Evolutionary conservation across 2,888 invertebrate species (phyloP), one percentile per base, ranked within the genome.

Genomic region (Drosophila recens): DNA sequence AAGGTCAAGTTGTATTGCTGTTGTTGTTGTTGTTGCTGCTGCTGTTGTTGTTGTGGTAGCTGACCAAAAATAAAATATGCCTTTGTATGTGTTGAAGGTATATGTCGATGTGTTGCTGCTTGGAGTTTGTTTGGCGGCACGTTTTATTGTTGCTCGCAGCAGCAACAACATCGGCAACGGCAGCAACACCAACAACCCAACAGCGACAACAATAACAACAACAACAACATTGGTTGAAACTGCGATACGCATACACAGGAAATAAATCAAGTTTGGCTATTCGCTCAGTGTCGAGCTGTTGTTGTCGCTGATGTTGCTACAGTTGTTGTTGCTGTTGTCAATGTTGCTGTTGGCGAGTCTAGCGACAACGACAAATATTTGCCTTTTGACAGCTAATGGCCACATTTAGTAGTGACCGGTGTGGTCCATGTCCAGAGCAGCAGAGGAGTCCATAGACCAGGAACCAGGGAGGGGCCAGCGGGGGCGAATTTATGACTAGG

Each of bases 221-320:
- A 38, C 61, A 52, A 48, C 46, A 65, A 51, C 36, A 65, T 43
- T 51, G 34, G 51, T 59, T 61, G 34, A 66, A 46, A 59, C 56
- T 53, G 42, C 43, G 38, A 52, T 45, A 54, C 45, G 58, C 56
- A 67, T 46, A 71, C 80, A 73, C 82, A 82, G 87, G 83, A 84
- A 84, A 84, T 85, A 84, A 84, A 84, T 84, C 83, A 84, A 84
- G 83, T 84, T 84, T 82, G 82, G 69, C 65, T 72, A 71, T 81
- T 81, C 84, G 71, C 64, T 74, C 56, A 68, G 49, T 54, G 46
- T 62, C 49, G 59, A 54, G 46, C 59, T 56, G 59, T 52, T 34
- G 49, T 38, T 42, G 49, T 23, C 40, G 45, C 10, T 34, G 33
- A 9, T 30, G 54, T 17, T 33, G 43, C 49, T 54, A 54, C 34